Conservation (phyloP, 2,888 invertebrate genomes). For the Pachliopta kotzebuea region DNA sequence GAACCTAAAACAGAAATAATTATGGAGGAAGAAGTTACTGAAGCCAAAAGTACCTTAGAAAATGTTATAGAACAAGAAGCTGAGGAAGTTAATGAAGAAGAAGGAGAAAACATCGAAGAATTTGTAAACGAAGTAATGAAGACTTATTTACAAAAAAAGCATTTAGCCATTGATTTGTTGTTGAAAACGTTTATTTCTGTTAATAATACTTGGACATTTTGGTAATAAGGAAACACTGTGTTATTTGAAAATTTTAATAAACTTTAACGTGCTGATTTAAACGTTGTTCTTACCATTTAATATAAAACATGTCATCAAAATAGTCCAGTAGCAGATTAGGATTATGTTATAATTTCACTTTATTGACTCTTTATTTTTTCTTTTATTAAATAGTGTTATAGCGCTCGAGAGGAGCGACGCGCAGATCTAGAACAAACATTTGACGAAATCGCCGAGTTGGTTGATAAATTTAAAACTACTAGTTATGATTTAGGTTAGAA, state of each 20-base stretch:
- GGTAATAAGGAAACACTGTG: neutral
- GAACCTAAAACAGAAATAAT: slow-evolving; percentile 35
- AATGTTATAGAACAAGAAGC: slow-evolving; percentile 31
- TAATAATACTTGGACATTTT: neutral
- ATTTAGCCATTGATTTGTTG: neutral
- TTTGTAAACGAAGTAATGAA: slow-evolving; percentile 49
- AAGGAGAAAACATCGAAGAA: slow-evolving; percentile 34
- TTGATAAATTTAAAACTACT: slow-evolving; percentile 56
- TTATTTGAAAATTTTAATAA: no score
- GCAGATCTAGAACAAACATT: slow-evolving; percentile 50
- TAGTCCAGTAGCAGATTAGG: neutral
- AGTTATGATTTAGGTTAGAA: slow-evolving; percentile 70
- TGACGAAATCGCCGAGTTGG: slow-evolving; percentile 51
- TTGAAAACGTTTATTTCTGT: neutral
- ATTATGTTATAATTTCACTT: neutral
- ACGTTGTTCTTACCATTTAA: no score
- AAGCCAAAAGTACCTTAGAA: slow-evolving; percentile 28
- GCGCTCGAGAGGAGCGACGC: slow-evolving; percentile 42
- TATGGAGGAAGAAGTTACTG: slow-evolving; percentile 30
- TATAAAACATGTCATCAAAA: no score
- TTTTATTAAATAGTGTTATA: slow-evolving; percentile 39
- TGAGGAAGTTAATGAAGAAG: slow-evolving; percentile 11
- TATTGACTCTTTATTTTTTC: neutral
- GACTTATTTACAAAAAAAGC: slow-evolving; percentile 2
- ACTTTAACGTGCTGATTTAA: no score